A percentile compares a stretch with the other conserved stretches of the same genome.
phyloP scores from a whole-genome alignment of 2,113 vertebrate genomes.

The Poeciliopsis turrubarensis region DNA sequence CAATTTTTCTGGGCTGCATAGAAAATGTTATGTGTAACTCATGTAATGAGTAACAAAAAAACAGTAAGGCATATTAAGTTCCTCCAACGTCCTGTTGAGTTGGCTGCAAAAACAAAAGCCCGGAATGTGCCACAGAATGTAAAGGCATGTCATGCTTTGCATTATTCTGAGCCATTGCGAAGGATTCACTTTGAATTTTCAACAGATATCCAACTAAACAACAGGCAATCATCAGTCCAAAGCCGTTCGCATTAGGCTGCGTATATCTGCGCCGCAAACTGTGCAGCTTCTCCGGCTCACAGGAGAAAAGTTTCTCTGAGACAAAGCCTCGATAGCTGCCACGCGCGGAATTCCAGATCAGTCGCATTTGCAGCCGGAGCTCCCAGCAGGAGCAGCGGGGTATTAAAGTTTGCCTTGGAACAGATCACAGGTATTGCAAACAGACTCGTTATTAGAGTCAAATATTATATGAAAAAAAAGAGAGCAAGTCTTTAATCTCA shows the following conservation, averaged over 20 bases:
- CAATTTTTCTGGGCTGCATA: too few relatives aligned
- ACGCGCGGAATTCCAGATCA: conserved; percentile 30
- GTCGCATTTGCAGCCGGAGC: conserved; percentile 7
- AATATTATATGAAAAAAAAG: conserved; percentile 39
- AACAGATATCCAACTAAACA: conserved; percentile 33
- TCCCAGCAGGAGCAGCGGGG: conserved; percentile 17
- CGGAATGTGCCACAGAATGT: neutral
- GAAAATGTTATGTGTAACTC: too few relatives aligned
- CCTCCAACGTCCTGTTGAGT: neutral
- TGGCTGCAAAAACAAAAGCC: neutral
- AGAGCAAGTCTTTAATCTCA: conserved; percentile 8
- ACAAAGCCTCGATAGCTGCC: neutral
- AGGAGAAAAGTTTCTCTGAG: conserved; percentile 8
- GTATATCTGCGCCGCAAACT: conserved; percentile 36
- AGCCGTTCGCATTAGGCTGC: conserved; percentile 26
- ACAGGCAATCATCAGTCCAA: conserved; percentile 29
- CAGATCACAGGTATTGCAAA: conserved; percentile 38
- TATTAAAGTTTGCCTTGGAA: conserved; percentile 29
- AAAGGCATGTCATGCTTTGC: conserved; percentile 14
- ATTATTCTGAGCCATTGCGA: neutral
- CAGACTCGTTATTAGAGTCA: conserved; percentile 26
- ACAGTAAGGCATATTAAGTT: neutral
- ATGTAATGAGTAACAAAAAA: neutral
- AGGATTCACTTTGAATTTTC: conserved; percentile 17
- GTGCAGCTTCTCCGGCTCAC: conserved; percentile 25